A percentile compares a stretch with the other conserved stretches of the same genome.
phyloP scores from a whole-genome alignment of 2,113 vertebrate species.

The Rhodinocichla rosea region DNA sequence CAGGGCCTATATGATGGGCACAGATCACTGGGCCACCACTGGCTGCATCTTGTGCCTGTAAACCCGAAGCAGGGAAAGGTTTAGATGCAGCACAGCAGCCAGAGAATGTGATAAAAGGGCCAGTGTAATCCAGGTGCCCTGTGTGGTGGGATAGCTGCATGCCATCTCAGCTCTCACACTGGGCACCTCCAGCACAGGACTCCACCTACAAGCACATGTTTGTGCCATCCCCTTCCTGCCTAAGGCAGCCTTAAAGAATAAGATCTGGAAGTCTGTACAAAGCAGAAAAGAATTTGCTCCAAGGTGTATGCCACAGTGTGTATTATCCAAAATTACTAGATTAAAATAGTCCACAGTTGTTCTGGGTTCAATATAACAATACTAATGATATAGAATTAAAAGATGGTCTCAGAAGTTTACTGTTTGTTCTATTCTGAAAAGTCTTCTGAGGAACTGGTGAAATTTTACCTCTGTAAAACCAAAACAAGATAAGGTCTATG shows the following conservation, averaged over 20 bases:
- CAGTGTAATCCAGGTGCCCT: not conserved
- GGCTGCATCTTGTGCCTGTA: not conserved
- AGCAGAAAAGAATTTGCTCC: not conserved
- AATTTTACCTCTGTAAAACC: not conserved
- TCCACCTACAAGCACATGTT: not conserved
- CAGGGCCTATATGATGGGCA: not conserved
- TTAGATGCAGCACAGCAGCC: not conserved
- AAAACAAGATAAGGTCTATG: not conserved
- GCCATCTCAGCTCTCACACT: not conserved
- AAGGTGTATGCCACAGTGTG: not conserved
- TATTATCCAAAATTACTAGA: not conserved
- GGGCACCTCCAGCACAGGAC: not conserved
- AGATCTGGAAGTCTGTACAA: not conserved
- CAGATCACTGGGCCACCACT: not conserved
- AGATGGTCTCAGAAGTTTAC: not conserved
- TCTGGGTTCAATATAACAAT: not conserved
- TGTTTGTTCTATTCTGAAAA: not conserved
- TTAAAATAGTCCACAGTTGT: not conserved
- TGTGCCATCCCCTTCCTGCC: not conserved
- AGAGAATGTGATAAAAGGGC: not conserved
- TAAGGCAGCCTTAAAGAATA: not conserved
- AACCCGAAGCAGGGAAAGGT: not conserved
- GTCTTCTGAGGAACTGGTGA: not conserved
- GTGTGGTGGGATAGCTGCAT: not conserved
- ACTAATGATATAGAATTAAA: not conserved